Evolutionary conservation across 2,888 invertebrate genomes (phyloP).

Genomic region (Nymphalis polychloros): DNA sequence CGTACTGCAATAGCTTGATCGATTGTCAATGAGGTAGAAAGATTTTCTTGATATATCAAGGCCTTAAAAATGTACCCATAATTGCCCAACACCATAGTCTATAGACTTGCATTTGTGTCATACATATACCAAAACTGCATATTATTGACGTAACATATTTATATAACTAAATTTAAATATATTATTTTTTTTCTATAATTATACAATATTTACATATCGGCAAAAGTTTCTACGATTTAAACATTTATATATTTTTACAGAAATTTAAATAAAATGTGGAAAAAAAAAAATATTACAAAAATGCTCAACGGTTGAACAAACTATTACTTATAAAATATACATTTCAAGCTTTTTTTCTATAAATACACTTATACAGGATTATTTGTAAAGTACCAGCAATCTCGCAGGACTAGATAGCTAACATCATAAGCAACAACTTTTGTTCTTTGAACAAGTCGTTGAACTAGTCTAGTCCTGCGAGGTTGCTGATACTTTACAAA

Average conservation of each 20-base stretch:
- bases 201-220: constrained; percentile 3
- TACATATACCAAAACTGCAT: not conserved
- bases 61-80: not conserved
- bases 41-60: not conserved
- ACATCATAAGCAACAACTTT: too few species aligned
- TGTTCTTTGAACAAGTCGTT: too few species aligned
- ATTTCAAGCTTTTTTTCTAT: too few species aligned
- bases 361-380: too few species aligned
- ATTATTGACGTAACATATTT: not conserved
- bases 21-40: too few species aligned
- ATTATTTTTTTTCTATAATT: constrained; percentile 19
- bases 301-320: not conserved
- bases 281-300: not conserved
- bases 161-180: constrained; percentile 13
- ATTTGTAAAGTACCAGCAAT: too few species aligned
- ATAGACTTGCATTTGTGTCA: not conserved
- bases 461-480: too few species aligned
- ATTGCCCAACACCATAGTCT: not conserved
- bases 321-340: not conserved
- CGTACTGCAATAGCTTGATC: too few species aligned
- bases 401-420: too few species aligned
- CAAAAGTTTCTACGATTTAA: not conserved
- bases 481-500: too few species aligned
- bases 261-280: constrained; percentile 6
- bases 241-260: constrained; percentile 11